Evolutionary conservation across 1,140 invertebrate genomes (phyloP), one percentile per base, ranked within the genome.

Genomic region (Leptopilina clavipes): DNA sequence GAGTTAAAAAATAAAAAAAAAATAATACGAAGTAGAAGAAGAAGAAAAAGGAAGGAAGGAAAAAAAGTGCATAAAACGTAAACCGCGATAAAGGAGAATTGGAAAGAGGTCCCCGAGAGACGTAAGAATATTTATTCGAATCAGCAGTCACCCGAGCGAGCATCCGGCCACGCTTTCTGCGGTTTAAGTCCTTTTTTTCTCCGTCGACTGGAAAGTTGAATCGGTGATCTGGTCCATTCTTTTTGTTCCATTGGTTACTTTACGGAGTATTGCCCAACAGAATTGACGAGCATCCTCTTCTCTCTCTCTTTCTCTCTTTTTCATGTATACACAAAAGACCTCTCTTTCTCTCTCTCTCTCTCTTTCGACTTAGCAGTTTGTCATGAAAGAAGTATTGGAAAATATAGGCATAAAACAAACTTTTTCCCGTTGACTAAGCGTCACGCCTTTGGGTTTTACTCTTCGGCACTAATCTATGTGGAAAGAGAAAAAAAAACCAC

Each of bases 161-260:
- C 74, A 86, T 88, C 85, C 86, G 84, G 83, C 82, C 86, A 88
- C 86, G 84, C 84, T 88, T 87, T 88, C 85, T 85, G 85, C 84
- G 83, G 82, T 85, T 82, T 77, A 73, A 78, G 79, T 59, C 75
- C 74, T 83, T 81, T 81, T 83, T 83, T n/a, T n/a, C n/a, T n/a
- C n/a, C 76, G 75, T 77, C 56, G 71, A 48, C 80, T 80, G 78
- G 79, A 81, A 83, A 83, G 78, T 81, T 75, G 65, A 70, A 59
- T 31, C 56, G 56, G 56, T 59, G 56, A 59, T 59, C 22, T 59
- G 56, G 56, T 59, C 56, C 19, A 59, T 59, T 25, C 56, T 59
- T 59, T 59, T 59, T 59, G 56, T 25, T 56, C 56, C 56, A 11
- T 59, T 59, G 19, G 56, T 12, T 31, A 59, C 56, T 59, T 59